Conservation (phyloP, 2,888 invertebrate genomes). For the Crocallis elinguaria region DNA sequence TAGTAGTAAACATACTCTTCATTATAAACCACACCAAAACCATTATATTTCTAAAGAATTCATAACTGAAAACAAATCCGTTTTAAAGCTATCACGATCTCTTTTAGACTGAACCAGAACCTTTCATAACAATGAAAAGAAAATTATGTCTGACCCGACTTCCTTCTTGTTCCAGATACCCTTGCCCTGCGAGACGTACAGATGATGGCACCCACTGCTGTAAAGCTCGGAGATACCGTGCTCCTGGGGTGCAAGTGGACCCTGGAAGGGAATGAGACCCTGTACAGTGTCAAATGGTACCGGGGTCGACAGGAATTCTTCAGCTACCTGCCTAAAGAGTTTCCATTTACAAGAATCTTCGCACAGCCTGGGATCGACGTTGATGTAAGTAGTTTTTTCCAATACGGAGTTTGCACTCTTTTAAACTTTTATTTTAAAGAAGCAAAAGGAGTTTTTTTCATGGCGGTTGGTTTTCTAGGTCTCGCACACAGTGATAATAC, state of each 20-base stretch:
- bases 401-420: too few species aligned
- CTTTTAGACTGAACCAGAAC: too few species aligned
- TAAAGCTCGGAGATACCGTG: constrained; percentile 89
- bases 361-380: constrained; percentile 88
- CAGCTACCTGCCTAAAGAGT: constrained; percentile 91
- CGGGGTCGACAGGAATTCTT: constrained; percentile 91
- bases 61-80: too few species aligned
- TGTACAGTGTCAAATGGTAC: constrained; percentile 94
- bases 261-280: constrained; percentile 87
- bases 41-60: too few species aligned
- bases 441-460: too few species aligned
- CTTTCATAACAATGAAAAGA: too few species aligned
- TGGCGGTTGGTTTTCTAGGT: too few species aligned
- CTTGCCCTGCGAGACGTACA: constrained; percentile 87
- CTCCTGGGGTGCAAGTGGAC: constrained; percentile 90
- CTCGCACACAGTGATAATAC: too few species aligned
- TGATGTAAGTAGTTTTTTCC: constrained; percentile 87
- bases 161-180: constrained; percentile 75
- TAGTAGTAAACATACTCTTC: too few species aligned
- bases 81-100: too few species aligned
- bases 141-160: not conserved
- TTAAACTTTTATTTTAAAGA: too few species aligned
- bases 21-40: too few species aligned
- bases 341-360: constrained; percentile 90
- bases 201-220: constrained; percentile 89